A percentile compares a stretch with the other conserved stretches of the same genome.
phyloP scores from a whole-genome alignment of 2,797 vertebrate genomes.

The Spinibarbus caldwelli region DNA sequence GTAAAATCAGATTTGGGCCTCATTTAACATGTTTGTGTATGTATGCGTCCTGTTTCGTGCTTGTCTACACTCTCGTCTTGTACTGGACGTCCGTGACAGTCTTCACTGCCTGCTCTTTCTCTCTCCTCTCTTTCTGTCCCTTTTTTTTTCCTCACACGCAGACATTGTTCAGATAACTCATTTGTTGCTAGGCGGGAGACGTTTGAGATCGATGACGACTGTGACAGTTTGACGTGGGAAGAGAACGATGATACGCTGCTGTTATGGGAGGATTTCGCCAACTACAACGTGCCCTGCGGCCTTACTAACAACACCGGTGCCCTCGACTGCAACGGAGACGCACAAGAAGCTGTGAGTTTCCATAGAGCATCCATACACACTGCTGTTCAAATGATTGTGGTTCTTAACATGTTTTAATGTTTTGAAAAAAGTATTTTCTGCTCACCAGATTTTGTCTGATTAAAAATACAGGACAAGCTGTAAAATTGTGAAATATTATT shows the following conservation, averaged over 20 bases:
- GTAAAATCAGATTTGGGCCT: background rate
- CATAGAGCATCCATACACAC: background rate
- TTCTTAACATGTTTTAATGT: background rate
- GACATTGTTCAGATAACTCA: conserved; percentile 82
- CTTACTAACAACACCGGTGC: conserved; percentile 54
- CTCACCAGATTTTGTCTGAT: background rate
- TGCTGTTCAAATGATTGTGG: background rate
- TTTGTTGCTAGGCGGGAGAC: conserved; percentile 88
- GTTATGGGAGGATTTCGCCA: conserved; percentile 97
- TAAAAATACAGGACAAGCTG: background rate
- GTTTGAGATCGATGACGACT: conserved; percentile 95
- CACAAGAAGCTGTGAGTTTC: conserved; percentile 68
- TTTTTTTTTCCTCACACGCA: conserved; percentile 56
- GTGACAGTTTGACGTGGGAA: conserved; percentile 97
- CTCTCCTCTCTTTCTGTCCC: conserved; percentile 31
- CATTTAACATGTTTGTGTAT: conserved; percentile 1
- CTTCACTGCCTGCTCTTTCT: conserved; percentile 52
- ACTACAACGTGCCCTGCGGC: conserved; percentile 85
- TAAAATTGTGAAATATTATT: too few species aligned
- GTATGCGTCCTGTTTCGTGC: conserved; percentile 5
- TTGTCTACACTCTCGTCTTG: conserved; percentile 32
- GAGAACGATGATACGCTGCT: conserved; percentile 95
- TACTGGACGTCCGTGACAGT: conserved; percentile 8
- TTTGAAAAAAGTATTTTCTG: too few species aligned
- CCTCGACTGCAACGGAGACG: conserved; percentile 79